Evolutionary conservation across 2,797 vertebrate species (phyloP), one percentile per base, ranked within the genome.

Genomic region (Sciurus vulgaris): DNA sequence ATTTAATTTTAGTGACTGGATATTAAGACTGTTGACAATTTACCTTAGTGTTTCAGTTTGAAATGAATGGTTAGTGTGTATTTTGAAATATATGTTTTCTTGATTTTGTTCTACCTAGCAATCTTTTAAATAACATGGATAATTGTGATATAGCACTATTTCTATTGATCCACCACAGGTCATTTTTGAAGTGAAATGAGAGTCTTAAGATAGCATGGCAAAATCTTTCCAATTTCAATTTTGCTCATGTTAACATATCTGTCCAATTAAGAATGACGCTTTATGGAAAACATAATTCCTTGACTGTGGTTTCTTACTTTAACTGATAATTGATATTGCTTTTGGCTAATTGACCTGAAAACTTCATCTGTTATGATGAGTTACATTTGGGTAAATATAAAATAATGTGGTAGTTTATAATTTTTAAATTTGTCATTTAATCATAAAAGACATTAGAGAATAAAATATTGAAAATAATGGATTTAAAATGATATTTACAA

Each of bases 261-360:
- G 12, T 65, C 15, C 91, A 88, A 92, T 74, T 85, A 92, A 70
- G 70, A 94, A 70, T 89, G 15, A 33, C 92, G 78, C 26, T 28
- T 63, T 90, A 95, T 56, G 22, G 13, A 56, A 96, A 95, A 94
- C 17, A 2, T 94, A 93, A 86, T 90, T 92, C 24, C 10, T 86
- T 54, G 30, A 61, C 33, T 87, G 4, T 3, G 11, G 10, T 41
- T 70, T 79, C 56, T 30, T 70, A 77, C 10, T 33, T 61, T 93
- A 79, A 70, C 1, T 92, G 65, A 70, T 93, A 82, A 84, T 54
- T 2, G 1, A 24, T 22, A 47, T 33, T 96, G 44, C 67, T 72
- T 7, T 5, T 30, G 90, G 41, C 61, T 95, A 95, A 38, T 51
- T 94, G 89, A 93, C 74, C 78, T 89, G 1, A 63, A 91, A 73